Conservation (phyloP, 2,113 vertebrate genomes). For the Bungarus multicinctus region DNA sequence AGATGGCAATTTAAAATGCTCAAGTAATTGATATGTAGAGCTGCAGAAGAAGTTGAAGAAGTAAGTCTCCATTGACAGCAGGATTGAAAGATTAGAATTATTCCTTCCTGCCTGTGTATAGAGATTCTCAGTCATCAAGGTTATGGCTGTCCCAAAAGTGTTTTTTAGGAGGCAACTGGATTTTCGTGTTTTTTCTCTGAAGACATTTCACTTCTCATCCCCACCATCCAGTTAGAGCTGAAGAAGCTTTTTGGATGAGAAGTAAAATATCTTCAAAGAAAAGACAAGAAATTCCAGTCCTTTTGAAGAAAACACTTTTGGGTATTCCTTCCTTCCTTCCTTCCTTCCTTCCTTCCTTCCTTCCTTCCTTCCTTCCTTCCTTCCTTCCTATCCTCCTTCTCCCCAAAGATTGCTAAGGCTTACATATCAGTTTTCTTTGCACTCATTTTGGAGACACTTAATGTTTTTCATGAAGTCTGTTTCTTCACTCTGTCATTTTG, state of each 20-base stretch:
- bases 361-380: neutral
- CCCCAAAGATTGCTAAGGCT: neutral
- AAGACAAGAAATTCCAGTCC: too few relatives aligned
- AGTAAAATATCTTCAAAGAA: too few relatives aligned
- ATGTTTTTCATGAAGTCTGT: accelerated
- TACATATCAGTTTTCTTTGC: neutral
- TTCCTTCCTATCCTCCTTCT: neutral
- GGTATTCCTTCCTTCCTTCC: neutral
- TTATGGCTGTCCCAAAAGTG: too few relatives aligned
- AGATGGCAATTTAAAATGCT: neutral
- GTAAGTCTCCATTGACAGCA: neutral
- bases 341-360: neutral
- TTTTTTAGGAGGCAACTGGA: too few relatives aligned
- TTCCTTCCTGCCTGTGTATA: neutral
- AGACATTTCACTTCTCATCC: too few relatives aligned
- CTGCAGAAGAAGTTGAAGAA: neutral
- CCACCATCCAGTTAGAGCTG: too few relatives aligned
- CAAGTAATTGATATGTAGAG: neutral
- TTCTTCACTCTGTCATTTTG: accelerated
- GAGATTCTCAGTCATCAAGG: too few relatives aligned
- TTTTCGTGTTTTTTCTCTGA: too few relatives aligned
- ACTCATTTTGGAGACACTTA: neutral
- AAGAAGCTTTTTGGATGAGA: too few relatives aligned
- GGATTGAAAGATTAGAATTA: neutral
- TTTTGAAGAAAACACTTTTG: too few relatives aligned